These are phyloP conservation scores for Julus scandinavius DNA, from an alignment of 2,888 invertebrate genomes.

Conservation along the genomic window DNA sequence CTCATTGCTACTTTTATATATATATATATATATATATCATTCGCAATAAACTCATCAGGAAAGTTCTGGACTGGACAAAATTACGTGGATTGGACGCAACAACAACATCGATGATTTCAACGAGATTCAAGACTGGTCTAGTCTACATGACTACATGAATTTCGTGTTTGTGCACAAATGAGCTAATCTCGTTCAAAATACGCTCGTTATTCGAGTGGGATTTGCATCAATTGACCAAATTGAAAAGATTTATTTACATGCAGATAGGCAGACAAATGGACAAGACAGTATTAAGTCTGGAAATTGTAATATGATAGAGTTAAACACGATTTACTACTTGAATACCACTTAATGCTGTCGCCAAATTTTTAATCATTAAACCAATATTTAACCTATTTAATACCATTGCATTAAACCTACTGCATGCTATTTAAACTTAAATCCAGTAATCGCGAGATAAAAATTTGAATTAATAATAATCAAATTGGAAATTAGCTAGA, in stretches of 20 bases:
- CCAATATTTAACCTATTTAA: too few relatives aligned
- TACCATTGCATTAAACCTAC: too few relatives aligned
- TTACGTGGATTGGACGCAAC: background rate
- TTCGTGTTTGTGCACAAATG: background rate
- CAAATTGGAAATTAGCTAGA: too few relatives aligned
- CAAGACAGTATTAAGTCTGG: background rate
- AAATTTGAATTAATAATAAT: too few relatives aligned
- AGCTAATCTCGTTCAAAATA: background rate
- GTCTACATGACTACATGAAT: background rate
- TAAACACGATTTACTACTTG: background rate
- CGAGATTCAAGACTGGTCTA: background rate
- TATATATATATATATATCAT: too few relatives aligned
- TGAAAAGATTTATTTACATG: background rate
- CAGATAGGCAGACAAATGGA: background rate
- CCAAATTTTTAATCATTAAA: too few relatives aligned
- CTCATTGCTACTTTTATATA: slow-evolving; percentile 4
- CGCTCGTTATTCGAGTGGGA: background rate
- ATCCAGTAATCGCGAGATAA: too few relatives aligned
- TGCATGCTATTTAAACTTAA: too few relatives aligned
- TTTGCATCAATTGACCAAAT: background rate
- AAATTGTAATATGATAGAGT: background rate
- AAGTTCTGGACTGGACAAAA: background rate
- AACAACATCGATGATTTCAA: background rate
- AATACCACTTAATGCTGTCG: too few relatives aligned
- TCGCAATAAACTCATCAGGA: slow-evolving; percentile 1